A percentile compares a stretch with the other conserved stretches of the same genome.
These are phyloP conservation scores for Chelmon rostratus DNA, from an alignment of 2,797 vertebrate species.

Conservation along the genomic window DNA sequence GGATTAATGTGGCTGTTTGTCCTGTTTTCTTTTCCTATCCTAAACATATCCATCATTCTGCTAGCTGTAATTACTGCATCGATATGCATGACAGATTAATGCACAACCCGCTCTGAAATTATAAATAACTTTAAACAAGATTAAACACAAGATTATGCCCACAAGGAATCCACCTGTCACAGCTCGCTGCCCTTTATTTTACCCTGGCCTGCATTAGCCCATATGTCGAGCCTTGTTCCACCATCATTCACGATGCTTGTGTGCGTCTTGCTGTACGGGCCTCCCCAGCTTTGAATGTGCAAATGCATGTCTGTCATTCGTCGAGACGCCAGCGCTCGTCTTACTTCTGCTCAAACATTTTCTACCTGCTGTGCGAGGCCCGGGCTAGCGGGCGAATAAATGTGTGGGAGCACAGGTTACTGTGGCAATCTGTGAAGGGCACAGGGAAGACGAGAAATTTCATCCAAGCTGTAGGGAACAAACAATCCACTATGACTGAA, in stretches of 20 bases:
- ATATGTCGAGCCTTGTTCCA: constrained; percentile 35
- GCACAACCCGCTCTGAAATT: constrained; percentile 48
- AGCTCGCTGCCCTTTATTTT: constrained; percentile 62
- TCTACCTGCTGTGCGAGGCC: constrained; percentile 2
- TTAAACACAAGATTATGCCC: constrained; percentile 59
- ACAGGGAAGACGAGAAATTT: constrained; percentile 53
- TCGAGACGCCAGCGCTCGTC: constrained; percentile 26
- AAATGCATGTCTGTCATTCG: constrained; percentile 41
- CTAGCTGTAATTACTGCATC: constrained; percentile 56
- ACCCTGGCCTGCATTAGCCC: constrained; percentile 42
- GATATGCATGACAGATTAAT: constrained; percentile 53
- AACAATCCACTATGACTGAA: constrained; percentile 21
- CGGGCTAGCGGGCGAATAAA: constrained; percentile 30
- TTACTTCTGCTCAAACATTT: constrained; percentile 49
- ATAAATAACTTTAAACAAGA: constrained; percentile 63
- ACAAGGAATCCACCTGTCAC: constrained; percentile 64
- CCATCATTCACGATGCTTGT: constrained; percentile 36
- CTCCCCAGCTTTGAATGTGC: constrained; percentile 29
- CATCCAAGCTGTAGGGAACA: constrained; percentile 40
- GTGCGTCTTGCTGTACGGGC: neutral
- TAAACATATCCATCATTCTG: constrained; percentile 69
- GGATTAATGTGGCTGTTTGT: constrained; percentile 57
- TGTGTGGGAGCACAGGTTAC: constrained; percentile 42
- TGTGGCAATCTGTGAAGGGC: constrained; percentile 64
- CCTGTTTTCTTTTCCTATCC: constrained; percentile 47